Conservation (phyloP, 2,797 vertebrate genomes). For the Galaxias olidus region DNA sequence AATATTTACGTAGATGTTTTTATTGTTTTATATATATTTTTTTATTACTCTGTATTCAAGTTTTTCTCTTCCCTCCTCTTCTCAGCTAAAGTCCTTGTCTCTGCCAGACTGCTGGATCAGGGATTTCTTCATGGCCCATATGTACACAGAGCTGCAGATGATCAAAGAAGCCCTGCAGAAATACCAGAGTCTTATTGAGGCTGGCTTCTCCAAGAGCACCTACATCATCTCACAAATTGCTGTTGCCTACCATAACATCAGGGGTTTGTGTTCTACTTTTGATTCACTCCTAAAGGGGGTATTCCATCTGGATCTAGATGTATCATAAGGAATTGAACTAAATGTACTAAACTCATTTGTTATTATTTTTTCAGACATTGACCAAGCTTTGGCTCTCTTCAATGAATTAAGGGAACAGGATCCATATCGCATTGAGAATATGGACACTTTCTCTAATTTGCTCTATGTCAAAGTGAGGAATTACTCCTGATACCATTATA, state of each 20-base stretch:
- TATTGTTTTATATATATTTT: not conserved
- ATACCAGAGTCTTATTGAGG: slow-evolving; percentile 95
- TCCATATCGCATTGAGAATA: slow-evolving; percentile 98
- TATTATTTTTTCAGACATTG: slow-evolving; percentile 84
- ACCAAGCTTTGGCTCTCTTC: slow-evolving; percentile 95
- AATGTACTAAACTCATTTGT: not conserved
- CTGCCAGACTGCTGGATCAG: slow-evolving; percentile 97
- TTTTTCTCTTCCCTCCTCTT: slow-evolving; percentile 1
- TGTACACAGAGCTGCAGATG: slow-evolving; percentile 98
- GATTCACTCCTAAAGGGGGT: not conserved
- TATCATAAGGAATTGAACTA: not conserved
- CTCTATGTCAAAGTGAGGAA: slow-evolving; percentile 92
- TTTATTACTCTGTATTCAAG: not conserved
- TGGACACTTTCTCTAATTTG: slow-evolving; percentile 98
- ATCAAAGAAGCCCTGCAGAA: slow-evolving; percentile 98
- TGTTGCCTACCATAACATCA: slow-evolving; percentile 97
- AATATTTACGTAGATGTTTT: not conserved
- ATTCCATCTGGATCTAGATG: too few species aligned
- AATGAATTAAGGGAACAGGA: slow-evolving; percentile 95
- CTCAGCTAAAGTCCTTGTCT: slow-evolving; percentile 93
- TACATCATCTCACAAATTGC: slow-evolving; percentile 99
- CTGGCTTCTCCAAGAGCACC: slow-evolving; percentile 97
- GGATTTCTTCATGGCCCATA: slow-evolving; percentile 98
- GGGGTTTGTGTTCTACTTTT: slow-evolving; percentile 74
- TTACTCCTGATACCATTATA: not conserved